Evolutionary conservation across 2,113 vertebrate genomes (phyloP).

Genomic region (Morone saxatilis): DNA sequence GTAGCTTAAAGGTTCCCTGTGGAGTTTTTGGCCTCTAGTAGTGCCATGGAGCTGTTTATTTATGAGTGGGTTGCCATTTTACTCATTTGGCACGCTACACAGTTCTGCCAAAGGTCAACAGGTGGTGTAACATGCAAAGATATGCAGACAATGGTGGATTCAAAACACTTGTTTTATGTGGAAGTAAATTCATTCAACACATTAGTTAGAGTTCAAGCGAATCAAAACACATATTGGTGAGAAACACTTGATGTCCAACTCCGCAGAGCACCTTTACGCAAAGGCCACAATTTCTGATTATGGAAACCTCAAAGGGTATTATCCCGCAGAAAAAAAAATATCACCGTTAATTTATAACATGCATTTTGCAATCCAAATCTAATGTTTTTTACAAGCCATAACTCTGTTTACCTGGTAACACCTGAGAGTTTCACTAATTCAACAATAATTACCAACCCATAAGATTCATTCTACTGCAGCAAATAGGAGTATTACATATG

Average conservation of each 20-base stretch:
- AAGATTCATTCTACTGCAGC: too few relatives aligned
- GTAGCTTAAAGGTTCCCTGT: background rate
- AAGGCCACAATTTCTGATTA: too few relatives aligned
- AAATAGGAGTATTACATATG: too few relatives aligned
- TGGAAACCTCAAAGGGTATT: too few relatives aligned
- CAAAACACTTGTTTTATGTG: background rate
- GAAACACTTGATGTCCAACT: background rate
- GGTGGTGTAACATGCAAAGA: background rate
- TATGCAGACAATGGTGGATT: background rate
- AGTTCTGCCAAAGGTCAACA: background rate
- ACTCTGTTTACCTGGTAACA: too few relatives aligned
- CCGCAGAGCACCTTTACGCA: too few relatives aligned
- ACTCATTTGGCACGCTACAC: background rate
- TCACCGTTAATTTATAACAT: too few relatives aligned
- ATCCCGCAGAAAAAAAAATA: too few relatives aligned
- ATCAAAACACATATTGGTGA: background rate
- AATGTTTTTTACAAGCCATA: too few relatives aligned
- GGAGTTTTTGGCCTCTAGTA: background rate
- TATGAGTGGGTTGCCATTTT: background rate
- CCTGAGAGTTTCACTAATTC: too few relatives aligned
- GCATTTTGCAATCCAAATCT: too few relatives aligned
- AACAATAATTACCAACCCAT: too few relatives aligned
- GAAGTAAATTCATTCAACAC: background rate
- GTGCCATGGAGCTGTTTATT: background rate
- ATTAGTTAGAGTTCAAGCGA: background rate